A percentile compares a stretch with the other conserved stretches of the same genome.
These are phyloP conservation scores for Aphaenogaster ashmeadi DNA, from an alignment of 1,140 invertebrate genomes.

Conservation along the genomic window DNA sequence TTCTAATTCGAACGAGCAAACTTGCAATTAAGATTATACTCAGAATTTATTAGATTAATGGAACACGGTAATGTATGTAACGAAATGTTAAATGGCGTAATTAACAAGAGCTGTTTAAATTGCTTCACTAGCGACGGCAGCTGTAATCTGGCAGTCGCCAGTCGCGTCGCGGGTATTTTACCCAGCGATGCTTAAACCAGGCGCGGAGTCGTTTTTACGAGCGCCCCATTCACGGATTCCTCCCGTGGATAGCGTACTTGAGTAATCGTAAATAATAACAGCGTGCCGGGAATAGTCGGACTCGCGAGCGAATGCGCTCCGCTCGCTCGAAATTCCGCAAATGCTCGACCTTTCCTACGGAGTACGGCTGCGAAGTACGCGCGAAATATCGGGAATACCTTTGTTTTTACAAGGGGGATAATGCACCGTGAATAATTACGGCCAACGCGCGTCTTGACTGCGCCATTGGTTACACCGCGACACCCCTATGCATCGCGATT, in stretches of 20 bases:
- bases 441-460: slow-evolving; percentile 5
- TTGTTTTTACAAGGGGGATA: slow-evolving; percentile 7
- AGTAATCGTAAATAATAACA: slow-evolving; percentile 61
- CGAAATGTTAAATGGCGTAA: neutral
- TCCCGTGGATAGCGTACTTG: slow-evolving; percentile 14
- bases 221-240: slow-evolving; percentile 47
- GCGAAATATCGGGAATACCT: slow-evolving; percentile 51
- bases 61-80: neutral
- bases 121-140: neutral
- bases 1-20: neutral
- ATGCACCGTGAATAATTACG: slow-evolving; percentile 38
- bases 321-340: slow-evolving; percentile 52
- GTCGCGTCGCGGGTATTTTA: neutral
- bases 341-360: slow-evolving; percentile 37
- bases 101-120: neutral
- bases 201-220: slow-evolving; percentile 10
- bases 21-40: neutral
- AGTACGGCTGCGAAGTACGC: neutral
- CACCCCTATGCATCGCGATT: slow-evolving; percentile 59
- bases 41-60: neutral
- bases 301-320: neutral
- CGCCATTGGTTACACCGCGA: slow-evolving; percentile 31
- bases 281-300: slow-evolving; percentile 42
- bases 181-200: slow-evolving; percentile 20
- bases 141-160: neutral